Percentiles rank a stretch among this genome's conserved stretches.
phyloP scores from a whole-genome alignment of 1,140 invertebrate genomes.

The Drosophila guanche region DNA sequence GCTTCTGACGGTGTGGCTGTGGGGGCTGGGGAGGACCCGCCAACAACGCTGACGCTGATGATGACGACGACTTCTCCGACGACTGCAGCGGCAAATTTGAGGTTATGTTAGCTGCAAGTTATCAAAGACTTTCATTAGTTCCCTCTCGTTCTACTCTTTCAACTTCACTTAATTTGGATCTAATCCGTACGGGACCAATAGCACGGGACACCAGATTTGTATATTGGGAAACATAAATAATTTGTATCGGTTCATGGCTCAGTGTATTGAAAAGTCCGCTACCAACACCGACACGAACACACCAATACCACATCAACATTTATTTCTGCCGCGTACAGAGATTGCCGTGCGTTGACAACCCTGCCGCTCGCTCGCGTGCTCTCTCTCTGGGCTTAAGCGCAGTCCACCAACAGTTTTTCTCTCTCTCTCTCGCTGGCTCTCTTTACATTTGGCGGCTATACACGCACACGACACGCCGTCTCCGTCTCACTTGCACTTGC shows the following conservation, averaged over 20 bases:
- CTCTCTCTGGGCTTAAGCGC: slow-evolving; percentile 18
- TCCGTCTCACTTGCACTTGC: slow-evolving; percentile 73
- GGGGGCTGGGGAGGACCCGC: slow-evolving; percentile 57
- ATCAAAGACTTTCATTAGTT: slow-evolving; percentile 65
- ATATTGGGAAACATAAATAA: slow-evolving; percentile 44
- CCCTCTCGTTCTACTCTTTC: slow-evolving; percentile 12
- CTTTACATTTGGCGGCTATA: slow-evolving; percentile 72
- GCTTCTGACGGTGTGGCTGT: slow-evolving; percentile 36
- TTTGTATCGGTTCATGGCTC: slow-evolving; percentile 61
- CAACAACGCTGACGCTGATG: slow-evolving; percentile 56
- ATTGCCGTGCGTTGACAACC: slow-evolving; percentile 68
- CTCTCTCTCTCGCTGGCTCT: slow-evolving; percentile 15
- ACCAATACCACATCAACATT: slow-evolving; percentile 50
- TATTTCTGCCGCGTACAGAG: slow-evolving; percentile 60
- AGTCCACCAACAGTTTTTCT: slow-evolving; percentile 1
- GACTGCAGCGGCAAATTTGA: slow-evolving; percentile 78
- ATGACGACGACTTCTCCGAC: slow-evolving; percentile 71
- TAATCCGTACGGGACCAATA: no score
- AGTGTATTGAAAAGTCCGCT: slow-evolving; percentile 72
- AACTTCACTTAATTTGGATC: no score
- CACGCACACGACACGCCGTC: slow-evolving; percentile 67
- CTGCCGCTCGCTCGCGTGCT: slow-evolving; percentile 29
- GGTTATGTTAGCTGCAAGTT: slow-evolving; percentile 82
- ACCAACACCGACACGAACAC: slow-evolving; percentile 43
- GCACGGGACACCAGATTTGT: not conserved